These are phyloP conservation scores for Sinhomidia bicolor DNA, from an alignment of 2,888 invertebrate species.

Conservation along the genomic window DNA sequence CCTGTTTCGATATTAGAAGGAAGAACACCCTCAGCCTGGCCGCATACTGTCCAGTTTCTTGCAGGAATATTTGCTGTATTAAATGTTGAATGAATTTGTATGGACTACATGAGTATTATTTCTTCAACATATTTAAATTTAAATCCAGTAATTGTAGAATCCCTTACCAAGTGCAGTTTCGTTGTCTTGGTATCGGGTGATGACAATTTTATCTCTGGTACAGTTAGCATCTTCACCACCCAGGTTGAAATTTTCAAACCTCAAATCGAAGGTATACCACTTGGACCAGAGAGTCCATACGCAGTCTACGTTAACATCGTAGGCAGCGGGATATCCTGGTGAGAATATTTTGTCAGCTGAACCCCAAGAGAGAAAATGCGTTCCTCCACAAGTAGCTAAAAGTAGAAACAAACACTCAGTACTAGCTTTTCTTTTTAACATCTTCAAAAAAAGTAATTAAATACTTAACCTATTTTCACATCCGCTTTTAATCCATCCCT, in stretches of 20 bases:
- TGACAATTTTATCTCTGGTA: conserved; percentile 80
- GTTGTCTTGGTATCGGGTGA: too few relatives aligned
- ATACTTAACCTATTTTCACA: conserved; percentile 84
- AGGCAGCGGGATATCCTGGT: conserved; percentile 86
- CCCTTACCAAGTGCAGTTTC: conserved; percentile 81
- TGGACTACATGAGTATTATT: too few relatives aligned
- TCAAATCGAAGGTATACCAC: conserved; percentile 81
- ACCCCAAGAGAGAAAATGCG: conserved; percentile 85
- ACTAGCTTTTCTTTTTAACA: too few relatives aligned
- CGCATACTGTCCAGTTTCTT: conserved; percentile 81
- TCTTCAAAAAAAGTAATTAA: background rate
- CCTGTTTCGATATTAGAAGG: conserved; percentile 82
- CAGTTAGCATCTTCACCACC: conserved; percentile 80
- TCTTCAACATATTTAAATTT: too few relatives aligned
- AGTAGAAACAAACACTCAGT: too few relatives aligned
- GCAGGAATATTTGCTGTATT: conserved; percentile 62
- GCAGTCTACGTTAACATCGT: conserved; percentile 86
- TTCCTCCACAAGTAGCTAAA: conserved; percentile 89
- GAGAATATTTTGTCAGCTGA: conserved; percentile 85
- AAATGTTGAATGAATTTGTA: too few relatives aligned
- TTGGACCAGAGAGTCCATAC: conserved; percentile 86
- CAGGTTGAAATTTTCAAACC: conserved; percentile 81
- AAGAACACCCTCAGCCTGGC: conserved; percentile 66
- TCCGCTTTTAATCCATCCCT: conserved; percentile 90
- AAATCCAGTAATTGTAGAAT: too few relatives aligned